Base-by-base conservation (phyloP, 1,140 invertebrate genomes). In the Danaus melanippus region DNA sequence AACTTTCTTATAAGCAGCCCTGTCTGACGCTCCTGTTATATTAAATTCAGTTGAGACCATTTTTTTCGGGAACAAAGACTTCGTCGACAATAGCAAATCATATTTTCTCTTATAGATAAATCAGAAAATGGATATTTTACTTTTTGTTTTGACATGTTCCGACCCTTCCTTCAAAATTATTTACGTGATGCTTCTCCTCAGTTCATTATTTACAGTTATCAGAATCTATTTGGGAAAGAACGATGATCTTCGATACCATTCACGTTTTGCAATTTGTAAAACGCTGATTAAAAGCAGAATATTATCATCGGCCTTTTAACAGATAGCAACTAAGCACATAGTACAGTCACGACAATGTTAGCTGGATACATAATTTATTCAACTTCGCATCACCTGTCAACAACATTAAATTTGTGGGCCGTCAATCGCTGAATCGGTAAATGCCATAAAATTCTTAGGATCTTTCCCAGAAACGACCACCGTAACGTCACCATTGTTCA, bases 391-490 rank as follows among this genome's bases (percentile, higher is more conserved):
- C 64, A 66, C 55, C 53, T 69, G 65, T 61, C 69, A 65, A 51
- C 64, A 59, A 56, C 62, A 52, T 70, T 55, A 71, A 78, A 80
- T 74, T 71, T 72, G 71, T 79, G 60, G 50, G 46, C 62, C 67
- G 58, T 69, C 74, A 74, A 79, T 78, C 68, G 68, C 68, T 68
- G 66, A 71, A 77, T 79, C 69, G 61, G 67, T 78, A 78, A 76
- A 83, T 64, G 69, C 71, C 72, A 83, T 83, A 85, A 81, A 85
- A 76, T 79, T 64, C 69, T 66, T 58, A 66, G 67, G 60, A 73
- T 72, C 63, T 69, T 86, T 86, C 83, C 61, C 57, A 76, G 83
- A 86, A 86, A 53, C 80, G 83, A 84, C 83, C 83, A 84, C 83
- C 83, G 60, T 76, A 79, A 75, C 74, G 67, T 72, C 70, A 78